Evolutionary conservation across 1,140 invertebrate genomes (phyloP), one percentile per base, ranked within the genome.

Genomic region (Scaptomyza montana): DNA sequence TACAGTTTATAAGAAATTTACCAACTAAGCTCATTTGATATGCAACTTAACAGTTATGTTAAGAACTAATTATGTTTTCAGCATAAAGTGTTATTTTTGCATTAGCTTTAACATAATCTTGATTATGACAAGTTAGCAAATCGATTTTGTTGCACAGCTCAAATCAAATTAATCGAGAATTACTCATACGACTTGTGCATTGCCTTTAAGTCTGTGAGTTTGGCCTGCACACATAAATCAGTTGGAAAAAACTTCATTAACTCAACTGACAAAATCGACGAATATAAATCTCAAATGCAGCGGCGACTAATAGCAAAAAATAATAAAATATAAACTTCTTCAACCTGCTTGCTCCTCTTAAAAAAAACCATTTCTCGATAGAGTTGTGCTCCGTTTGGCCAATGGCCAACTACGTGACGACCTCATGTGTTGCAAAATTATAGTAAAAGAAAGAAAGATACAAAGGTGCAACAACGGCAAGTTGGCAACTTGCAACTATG

Each of bases 251-350:
- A 80, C 76, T 84, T 84, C 80, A 84, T 84, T 84, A 84, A 85
- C 67, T 73, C 77, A 81, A 84, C 76, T 84, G 80, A 76, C 80
- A 84, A 84, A 84, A 84, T 84, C 80, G 79, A 74, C 45, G 77
- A 73, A 79, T 69, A 84, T 84, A 84, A 84, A 84, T 84, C 80
- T 84, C 21, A 25, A 25, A 25, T 25, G 21, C 21, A 25, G 21
- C 21, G 21, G 3, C 21, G 21, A 25, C 21, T 25, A 25, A 25
- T 25, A 25, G 21, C 21, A 4, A 25, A 25, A 25, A 25, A 25
- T 25, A 25, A 25, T 25, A 25, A 25, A 8, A 41, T 36, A 7
- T 4, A 30, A 60, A 60, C 10, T 56, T 36, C n/a, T 33, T 21
- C 45, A n/a, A 41, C 28, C n/a, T 28, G 30, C 51, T 16, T 36